Percentiles rank a stretch among this genome's conserved stretches.
Evolutionary conservation across 2,888 invertebrate genomes (phyloP).

Genomic region (Chaetogeoica ovagalla): DNA sequence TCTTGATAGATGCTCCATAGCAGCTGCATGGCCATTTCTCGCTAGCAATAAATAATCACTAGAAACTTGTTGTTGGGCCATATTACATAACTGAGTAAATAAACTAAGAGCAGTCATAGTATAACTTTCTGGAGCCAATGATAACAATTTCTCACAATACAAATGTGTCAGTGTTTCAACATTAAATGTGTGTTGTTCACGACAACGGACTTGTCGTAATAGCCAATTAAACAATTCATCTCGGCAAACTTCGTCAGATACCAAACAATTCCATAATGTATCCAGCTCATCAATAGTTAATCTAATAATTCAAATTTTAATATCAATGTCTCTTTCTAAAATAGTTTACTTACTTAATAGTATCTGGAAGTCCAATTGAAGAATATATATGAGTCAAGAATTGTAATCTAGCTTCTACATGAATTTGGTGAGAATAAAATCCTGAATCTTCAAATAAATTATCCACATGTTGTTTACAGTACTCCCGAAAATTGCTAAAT

Average conservation of each 20-base stretch:
- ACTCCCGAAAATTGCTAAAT: conserved; percentile 70
- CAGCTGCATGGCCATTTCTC: conserved; percentile 69
- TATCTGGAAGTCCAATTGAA: conserved; percentile 84
- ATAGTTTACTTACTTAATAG: conserved; percentile 68
- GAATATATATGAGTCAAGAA: conserved; percentile 92
- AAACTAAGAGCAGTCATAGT: conserved; percentile 89
- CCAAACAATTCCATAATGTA: conserved; percentile 87
- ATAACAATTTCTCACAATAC: conserved; percentile 86
- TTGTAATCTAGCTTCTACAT: conserved; percentile 87
- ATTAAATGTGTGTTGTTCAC: conserved; percentile 86
- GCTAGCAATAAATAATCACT: conserved; percentile 57
- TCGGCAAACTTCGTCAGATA: conserved; percentile 80
- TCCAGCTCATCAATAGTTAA: conserved; percentile 86
- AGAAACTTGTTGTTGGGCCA: conserved; percentile 67
- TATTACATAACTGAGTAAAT: conserved; percentile 87
- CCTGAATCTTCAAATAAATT: conserved; percentile 47
- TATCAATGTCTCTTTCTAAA: conserved; percentile 2
- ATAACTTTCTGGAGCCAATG: conserved; percentile 83
- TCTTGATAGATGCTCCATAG: conserved; percentile 93
- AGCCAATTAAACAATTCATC: conserved; percentile 94
- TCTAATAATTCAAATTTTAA: conserved; percentile 60
- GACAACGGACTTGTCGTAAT: conserved; percentile 84
- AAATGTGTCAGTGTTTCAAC: conserved; percentile 84
- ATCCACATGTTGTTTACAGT: conserved; percentile 51
- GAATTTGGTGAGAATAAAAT: conserved; percentile 75